These are phyloP conservation scores for Pangasianodon gigas DNA, from an alignment of 2,113 vertebrate species.

Conservation along the genomic window DNA sequence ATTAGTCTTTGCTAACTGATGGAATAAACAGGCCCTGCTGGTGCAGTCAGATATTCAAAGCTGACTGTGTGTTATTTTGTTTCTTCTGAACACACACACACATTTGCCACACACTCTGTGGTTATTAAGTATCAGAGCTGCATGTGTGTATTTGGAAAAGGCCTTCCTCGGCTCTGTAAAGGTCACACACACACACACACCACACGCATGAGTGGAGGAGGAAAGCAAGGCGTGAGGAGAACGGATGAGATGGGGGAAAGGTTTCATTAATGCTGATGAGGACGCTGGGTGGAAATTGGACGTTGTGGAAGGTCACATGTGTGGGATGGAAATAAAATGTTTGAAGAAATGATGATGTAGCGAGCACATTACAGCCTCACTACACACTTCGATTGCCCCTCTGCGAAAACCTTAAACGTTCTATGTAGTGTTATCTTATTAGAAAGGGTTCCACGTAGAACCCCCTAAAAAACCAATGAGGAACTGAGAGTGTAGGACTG, in stretches of 20 bases:
- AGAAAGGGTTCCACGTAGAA: background rate
- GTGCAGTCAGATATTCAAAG: background rate
- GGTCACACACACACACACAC: conserved; percentile 22
- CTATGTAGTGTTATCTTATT: background rate
- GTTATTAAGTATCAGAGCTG: conserved; percentile 21
- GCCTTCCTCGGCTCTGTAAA: background rate
- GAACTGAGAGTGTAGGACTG: background rate
- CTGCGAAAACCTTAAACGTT: background rate
- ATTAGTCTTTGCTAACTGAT: background rate
- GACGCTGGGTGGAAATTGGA: conserved; percentile 66
- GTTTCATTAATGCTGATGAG: conserved; percentile 62
- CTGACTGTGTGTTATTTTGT: background rate
- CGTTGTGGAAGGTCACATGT: conserved; percentile 66
- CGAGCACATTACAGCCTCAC: background rate
- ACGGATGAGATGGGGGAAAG: background rate
- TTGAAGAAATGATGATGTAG: conserved; percentile 54
- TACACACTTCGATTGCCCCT: background rate
- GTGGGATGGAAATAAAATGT: background rate
- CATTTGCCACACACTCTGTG: background rate
- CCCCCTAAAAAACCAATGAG: background rate
- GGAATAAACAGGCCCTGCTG: background rate
- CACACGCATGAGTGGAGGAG: background rate
- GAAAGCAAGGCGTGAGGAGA: background rate
- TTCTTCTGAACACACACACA: background rate
- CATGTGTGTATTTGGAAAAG: conserved; percentile 12